A percentile compares a stretch with the other conserved stretches of the same genome.
Evolutionary conservation across 2,113 vertebrate genomes (phyloP).

Genomic region (Lycaon pictus): DNA sequence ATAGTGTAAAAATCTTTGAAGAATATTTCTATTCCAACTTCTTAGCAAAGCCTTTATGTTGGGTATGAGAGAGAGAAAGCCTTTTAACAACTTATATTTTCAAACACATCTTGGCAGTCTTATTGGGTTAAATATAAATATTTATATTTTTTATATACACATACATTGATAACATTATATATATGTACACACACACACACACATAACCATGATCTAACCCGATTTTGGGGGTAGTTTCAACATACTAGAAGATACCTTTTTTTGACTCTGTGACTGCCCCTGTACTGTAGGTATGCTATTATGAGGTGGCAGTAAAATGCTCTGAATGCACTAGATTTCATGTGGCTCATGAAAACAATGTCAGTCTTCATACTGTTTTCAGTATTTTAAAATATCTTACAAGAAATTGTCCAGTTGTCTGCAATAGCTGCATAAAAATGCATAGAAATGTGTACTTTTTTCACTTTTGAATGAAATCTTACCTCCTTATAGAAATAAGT

Average conservation of each 20-base stretch:
- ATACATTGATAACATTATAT: background rate
- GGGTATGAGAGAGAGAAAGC: background rate
- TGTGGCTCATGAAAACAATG: constrained; percentile 17
- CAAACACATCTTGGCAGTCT: background rate
- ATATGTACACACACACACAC: background rate
- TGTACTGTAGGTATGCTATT: background rate
- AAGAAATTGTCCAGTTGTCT: constrained; percentile 18
- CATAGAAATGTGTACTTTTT: background rate
- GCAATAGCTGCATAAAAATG: constrained; percentile 14
- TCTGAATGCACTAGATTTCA: background rate
- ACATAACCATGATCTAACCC: background rate
- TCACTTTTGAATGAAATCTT: constrained; percentile 52
- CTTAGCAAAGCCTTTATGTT: constrained; percentile 22
- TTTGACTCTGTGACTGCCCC: background rate
- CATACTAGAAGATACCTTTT: background rate
- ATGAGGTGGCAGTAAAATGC: background rate
- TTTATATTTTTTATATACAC: background rate
- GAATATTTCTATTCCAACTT: constrained; percentile 7
- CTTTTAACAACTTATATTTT: constrained; percentile 48
- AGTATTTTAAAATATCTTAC: constrained; percentile 40
- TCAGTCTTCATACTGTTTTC: constrained; percentile 24
- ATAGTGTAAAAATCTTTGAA: background rate
- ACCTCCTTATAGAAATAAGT: background rate
- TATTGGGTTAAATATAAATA: background rate
- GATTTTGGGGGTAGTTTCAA: background rate